Evolutionary conservation across 2,113 vertebrate genomes (phyloP), one percentile per base, ranked within the genome.

Genomic region (Phalacrocorax pelagicus): DNA sequence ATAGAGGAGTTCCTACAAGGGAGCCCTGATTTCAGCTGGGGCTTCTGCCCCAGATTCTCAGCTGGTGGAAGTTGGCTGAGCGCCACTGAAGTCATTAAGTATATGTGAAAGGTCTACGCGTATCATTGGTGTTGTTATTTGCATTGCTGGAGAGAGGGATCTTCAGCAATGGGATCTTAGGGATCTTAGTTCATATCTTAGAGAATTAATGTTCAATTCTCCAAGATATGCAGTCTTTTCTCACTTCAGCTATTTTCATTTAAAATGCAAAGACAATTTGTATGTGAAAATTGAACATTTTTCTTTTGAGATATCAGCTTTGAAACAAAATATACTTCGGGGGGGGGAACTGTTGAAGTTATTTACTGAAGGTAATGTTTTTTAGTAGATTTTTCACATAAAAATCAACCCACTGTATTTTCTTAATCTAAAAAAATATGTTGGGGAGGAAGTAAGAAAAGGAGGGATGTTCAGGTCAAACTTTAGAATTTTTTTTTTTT

Each of bases 11-110:
- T 90, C 21, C 42, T 93, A 5, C 29, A 63, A 63, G 42, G 55
- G 22, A 90, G 46, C 32, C 78, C 27, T 80, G 81, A 21, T 93
- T 93, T 91, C 69, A 95, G n/a, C 66, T 89, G 86, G n/a, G 58
- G 40, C 86, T 97, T 72, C 81, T 94, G 92, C 92, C 85, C 74
- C 66, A 72, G 66, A 70, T 92, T 89, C 84, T 95, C 86, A 94
- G 95, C 89, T 96, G 83, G 49, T 94, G 15, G 32, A 57, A 65
- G 34, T 1, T 91, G 86, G 81, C 77, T 46, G 73, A 54, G 44
- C 1, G 22, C 77, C 77, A 70, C 62, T 19, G 24, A 75, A 85
- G 86, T 94, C 61, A 61, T 62, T 73, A 47, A 81, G 13, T 72
- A 12, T 14, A 15, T 51, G 58, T 77, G 71, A 83, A 82, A 74